These are phyloP conservation scores for Brachionus calyciflorus DNA, from an alignment of 1,140 invertebrate genomes.

Conservation along the genomic window DNA sequence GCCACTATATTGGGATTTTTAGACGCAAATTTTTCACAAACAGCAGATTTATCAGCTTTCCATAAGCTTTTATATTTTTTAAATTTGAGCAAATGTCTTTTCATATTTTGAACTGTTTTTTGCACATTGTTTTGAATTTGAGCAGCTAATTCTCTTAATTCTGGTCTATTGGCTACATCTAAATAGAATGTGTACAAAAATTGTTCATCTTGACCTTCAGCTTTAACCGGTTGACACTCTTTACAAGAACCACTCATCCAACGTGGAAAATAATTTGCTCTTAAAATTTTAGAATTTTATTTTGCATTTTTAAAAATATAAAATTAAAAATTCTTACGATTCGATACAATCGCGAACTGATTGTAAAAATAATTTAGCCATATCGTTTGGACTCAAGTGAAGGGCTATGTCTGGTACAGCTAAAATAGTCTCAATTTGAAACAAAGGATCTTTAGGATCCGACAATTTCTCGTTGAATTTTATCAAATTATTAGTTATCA, in stretches of 20 bases:
- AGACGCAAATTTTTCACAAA: constrained; percentile 69
- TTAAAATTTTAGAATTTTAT: constrained; percentile 51
- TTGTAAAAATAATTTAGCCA: constrained; percentile 69
- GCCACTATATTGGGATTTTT: constrained; percentile 70
- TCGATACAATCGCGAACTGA: constrained; percentile 61
- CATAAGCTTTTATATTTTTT: constrained; percentile 74
- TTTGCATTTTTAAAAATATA: neutral
- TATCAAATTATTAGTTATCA: constrained; percentile 70
- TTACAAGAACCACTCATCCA: constrained; percentile 81
- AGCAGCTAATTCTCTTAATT: constrained; percentile 69
- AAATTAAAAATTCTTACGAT: constrained; percentile 55
- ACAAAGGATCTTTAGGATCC: constrained; percentile 66
- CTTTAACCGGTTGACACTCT: constrained; percentile 65
- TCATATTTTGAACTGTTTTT: constrained; percentile 65
- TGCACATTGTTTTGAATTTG: constrained; percentile 69
- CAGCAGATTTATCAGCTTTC: constrained; percentile 71
- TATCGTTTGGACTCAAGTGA: constrained; percentile 70
- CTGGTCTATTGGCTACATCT: constrained; percentile 69
- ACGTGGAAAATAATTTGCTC: constrained; percentile 71
- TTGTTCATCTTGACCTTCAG: constrained; percentile 63
- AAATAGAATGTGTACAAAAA: constrained; percentile 72
- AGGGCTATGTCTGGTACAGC: constrained; percentile 71
- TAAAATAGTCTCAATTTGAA: constrained; percentile 73
- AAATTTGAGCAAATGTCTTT: constrained; percentile 71
- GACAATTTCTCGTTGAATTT: constrained; percentile 68